phyloP scores from a whole-genome alignment of 2,797 vertebrate genomes.

The Acanthis flammea region DNA sequence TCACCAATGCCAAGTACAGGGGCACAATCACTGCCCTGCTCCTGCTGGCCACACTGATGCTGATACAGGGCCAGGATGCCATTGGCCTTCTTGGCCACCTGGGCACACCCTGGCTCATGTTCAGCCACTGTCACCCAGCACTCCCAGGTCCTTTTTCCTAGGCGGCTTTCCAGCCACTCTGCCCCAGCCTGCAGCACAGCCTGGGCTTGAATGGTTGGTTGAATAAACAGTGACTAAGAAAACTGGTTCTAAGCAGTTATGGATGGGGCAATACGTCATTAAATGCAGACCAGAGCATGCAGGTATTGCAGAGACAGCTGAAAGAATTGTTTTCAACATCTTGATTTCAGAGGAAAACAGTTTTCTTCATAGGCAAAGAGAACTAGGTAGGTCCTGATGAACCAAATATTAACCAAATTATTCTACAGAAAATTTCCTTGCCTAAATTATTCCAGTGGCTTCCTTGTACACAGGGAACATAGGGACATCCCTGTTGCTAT shows the following conservation, averaged over 20 bases:
- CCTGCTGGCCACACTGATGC: neutral
- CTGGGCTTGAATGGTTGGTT: neutral
- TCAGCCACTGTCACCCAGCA: neutral
- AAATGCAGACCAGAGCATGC: neutral
- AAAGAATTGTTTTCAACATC: neutral
- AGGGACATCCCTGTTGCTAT: neutral
- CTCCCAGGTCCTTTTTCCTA: neutral
- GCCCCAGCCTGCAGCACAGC: neutral
- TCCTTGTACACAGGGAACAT: neutral
- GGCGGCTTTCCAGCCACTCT: neutral
- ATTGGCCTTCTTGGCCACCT: neutral
- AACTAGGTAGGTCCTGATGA: neutral
- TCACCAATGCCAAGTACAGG: fast-evolving
- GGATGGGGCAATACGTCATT: neutral
- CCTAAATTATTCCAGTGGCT: neutral
- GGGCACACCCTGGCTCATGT: neutral
- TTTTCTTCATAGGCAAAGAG: neutral
- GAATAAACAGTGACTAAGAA: neutral
- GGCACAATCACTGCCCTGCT: fast-evolving
- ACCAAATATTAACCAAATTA: neutral
- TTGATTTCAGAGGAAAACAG: neutral
- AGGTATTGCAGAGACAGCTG: neutral
- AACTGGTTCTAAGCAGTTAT: neutral
- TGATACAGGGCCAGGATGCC: neutral
- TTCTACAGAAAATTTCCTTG: neutral